Evolutionary conservation across 2,888 invertebrate genomes (phyloP).

Genomic region (Theodoxus fluviatilis): DNA sequence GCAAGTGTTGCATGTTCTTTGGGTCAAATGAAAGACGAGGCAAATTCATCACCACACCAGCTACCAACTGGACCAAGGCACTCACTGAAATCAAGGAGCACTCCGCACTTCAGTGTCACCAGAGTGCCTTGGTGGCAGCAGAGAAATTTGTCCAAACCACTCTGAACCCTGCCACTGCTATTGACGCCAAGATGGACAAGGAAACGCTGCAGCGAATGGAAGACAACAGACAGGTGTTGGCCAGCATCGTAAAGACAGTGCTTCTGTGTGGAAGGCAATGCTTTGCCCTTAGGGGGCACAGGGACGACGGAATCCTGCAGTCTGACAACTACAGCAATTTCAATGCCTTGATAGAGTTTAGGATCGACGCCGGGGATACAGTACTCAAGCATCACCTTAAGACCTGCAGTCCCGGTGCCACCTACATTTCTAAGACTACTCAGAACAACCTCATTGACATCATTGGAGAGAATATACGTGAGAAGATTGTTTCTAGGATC

Average conservation of each 20-base stretch:
- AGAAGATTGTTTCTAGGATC: slow-evolving; percentile 26
- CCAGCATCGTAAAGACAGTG: slow-evolving; percentile 31
- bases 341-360: slow-evolving; percentile 27
- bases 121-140: not conserved
- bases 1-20: too few species aligned
- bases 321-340: slow-evolving; percentile 32
- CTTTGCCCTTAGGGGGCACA: slow-evolving; percentile 32
- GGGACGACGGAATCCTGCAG: not conserved
- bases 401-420: slow-evolving; percentile 14
- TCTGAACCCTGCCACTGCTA: not conserved
- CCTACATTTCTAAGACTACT: slow-evolving; percentile 34
- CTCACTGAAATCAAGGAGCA: not conserved
- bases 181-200: not conserved
- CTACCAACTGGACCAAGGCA: not conserved
- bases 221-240: slow-evolving; percentile 31
- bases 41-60: not conserved
- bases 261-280: slow-evolving; percentile 34
- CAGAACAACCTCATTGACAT: slow-evolving; percentile 34
- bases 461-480: slow-evolving; percentile 27
- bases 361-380: slow-evolving; percentile 27
- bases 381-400: slow-evolving; percentile 28
- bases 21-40: too few species aligned
- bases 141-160: not conserved
- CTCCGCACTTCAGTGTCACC: not conserved
- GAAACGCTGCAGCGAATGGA: not conserved